phyloP scores from a whole-genome alignment of 2,113 vertebrate species.

The Geothlypis trichas region DNA sequence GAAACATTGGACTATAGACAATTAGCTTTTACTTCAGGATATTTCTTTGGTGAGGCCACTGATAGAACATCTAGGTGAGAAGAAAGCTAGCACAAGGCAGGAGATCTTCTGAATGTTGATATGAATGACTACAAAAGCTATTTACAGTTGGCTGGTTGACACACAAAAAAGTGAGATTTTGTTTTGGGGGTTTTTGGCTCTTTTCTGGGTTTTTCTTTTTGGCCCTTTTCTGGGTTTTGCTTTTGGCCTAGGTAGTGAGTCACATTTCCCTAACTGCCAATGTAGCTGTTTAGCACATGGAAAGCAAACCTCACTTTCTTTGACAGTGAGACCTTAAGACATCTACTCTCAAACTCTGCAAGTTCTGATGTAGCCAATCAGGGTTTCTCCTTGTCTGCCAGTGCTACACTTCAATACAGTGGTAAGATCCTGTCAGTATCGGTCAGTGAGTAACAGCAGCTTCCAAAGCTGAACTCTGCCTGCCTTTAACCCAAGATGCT shows the following conservation, averaged over 20 bases:
- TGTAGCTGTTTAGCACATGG: not conserved
- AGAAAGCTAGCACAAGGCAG: not conserved
- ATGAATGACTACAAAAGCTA: not conserved
- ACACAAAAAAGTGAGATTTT: not conserved
- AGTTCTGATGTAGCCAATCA: not conserved
- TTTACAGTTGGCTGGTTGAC: not conserved
- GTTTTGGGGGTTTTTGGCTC: not conserved
- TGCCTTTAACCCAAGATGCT: not conserved
- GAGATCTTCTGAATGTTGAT: not conserved
- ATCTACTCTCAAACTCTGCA: not conserved
- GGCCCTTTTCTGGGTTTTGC: not conserved
- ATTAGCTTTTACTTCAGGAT: not conserved
- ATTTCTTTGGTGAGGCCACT: not conserved
- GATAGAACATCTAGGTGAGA: not conserved
- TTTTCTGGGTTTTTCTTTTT: not conserved
- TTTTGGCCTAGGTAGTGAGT: not conserved
- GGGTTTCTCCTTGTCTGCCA: not conserved
- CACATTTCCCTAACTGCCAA: not conserved
- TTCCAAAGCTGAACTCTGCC: not conserved
- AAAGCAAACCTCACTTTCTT: not conserved
- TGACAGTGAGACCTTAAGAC: not conserved
- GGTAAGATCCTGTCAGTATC: not conserved
- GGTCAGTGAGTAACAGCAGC: not conserved
- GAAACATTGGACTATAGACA: not conserved
- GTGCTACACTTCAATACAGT: not conserved